These are phyloP conservation scores for Geodia barretti DNA, from an alignment of 37 sponge, comb jelly and placozoan genomes.

Conservation along the genomic window DNA sequence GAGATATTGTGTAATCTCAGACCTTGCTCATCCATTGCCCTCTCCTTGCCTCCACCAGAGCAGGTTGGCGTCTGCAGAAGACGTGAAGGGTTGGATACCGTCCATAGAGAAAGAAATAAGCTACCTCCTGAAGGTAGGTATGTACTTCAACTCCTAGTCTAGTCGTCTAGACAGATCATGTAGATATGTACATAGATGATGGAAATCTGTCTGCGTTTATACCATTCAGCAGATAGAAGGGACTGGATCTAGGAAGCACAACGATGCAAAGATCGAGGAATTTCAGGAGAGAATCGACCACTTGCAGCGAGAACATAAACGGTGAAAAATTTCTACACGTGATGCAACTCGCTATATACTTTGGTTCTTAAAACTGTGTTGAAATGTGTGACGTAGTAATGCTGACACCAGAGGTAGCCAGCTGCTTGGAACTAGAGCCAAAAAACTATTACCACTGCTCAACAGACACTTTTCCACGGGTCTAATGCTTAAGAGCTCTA, in stretches of 20 bases:
- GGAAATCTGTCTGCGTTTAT: background rate
- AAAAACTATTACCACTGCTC: too few relatives aligned
- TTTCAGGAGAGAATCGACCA: conserved; percentile 55
- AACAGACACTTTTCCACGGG: too few relatives aligned
- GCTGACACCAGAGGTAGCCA: too few relatives aligned
- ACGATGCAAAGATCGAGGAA: conserved; percentile 63
- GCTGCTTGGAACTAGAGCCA: too few relatives aligned
- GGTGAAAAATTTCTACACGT: too few relatives aligned
- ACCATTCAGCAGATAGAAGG: conserved; percentile 51
- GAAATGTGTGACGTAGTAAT: too few relatives aligned
- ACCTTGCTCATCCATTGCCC: too few relatives aligned
- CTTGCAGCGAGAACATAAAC: conserved; percentile 56
- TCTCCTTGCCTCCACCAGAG: too few relatives aligned
- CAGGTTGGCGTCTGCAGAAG: conserved; percentile 54
- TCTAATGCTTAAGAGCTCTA: too few relatives aligned
- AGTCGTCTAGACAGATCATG: background rate
- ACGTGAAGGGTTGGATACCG: conserved; percentile 83
- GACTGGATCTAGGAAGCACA: conserved; percentile 41
- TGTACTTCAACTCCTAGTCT: background rate
- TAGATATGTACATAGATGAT: background rate
- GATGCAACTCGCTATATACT: too few relatives aligned
- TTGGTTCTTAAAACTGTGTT: too few relatives aligned
- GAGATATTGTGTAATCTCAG: too few relatives aligned
- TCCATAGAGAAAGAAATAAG: conserved; percentile 65
- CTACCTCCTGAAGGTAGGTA: conserved; percentile 47